These are phyloP conservation scores for Gnathochromis pfefferi DNA, from an alignment of 2,113 vertebrate species.

Conservation along the genomic window DNA sequence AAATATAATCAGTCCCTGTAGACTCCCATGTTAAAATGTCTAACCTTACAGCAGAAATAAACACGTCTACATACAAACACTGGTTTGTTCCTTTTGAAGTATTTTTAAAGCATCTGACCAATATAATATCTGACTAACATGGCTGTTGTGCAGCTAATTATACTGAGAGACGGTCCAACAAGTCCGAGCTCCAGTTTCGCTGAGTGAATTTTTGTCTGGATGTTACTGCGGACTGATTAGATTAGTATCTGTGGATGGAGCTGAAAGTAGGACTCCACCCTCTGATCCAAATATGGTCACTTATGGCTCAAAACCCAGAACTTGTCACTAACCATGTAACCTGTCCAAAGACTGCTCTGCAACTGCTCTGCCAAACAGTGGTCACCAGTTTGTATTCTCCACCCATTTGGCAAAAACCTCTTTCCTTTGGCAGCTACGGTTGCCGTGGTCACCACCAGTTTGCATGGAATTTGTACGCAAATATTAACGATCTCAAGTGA, in stretches of 20 bases:
- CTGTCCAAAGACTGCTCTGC: background rate
- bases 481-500: background rate
- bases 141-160: background rate
- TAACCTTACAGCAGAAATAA: background rate
- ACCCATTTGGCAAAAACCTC: background rate
- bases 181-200: background rate
- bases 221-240: fast-evolving
- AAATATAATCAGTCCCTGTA: background rate
- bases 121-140: background rate
- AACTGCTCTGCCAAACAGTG: background rate
- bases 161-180: background rate
- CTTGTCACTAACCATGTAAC: fast-evolving
- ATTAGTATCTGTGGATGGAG: background rate
- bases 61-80: background rate
- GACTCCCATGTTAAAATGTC: background rate
- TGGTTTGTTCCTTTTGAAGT: background rate
- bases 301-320: background rate
- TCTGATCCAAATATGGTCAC: background rate
- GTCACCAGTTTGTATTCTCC: background rate
- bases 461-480: background rate
- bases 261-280: background rate
- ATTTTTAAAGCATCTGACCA: background rate
- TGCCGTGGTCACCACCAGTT: background rate
- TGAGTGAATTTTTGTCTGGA: background rate
- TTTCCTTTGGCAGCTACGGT: background rate